Evolutionary conservation across 2,888 invertebrate genomes (phyloP).

Genomic region (Tridacna gigas): DNA sequence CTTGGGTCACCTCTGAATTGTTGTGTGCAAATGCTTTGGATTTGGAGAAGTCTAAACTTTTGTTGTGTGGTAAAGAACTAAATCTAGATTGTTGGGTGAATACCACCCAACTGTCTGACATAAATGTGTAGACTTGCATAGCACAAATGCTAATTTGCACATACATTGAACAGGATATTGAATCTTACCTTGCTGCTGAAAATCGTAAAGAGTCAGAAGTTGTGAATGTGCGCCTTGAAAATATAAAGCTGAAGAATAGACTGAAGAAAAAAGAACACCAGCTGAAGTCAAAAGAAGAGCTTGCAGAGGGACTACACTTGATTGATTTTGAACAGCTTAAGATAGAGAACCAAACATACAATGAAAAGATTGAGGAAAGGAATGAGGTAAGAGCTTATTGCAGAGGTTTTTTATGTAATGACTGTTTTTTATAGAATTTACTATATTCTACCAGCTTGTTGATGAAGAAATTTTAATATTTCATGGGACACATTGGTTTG

Average conservation of each 20-base stretch:
- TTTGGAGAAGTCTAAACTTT: no score
- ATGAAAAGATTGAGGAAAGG: conserved; percentile 87
- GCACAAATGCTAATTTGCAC: no score
- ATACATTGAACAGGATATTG: conserved; percentile 79
- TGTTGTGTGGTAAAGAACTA: no score
- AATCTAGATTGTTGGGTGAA: no score
- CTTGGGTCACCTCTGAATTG: not conserved
- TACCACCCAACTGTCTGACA: not conserved
- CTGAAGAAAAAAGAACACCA: conserved; percentile 84
- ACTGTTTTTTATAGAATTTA: no score
- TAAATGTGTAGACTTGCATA: no score
- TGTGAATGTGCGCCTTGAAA: conserved; percentile 82
- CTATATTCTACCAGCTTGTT: no score
- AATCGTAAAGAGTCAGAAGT: conserved; percentile 83
- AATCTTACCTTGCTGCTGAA: conserved; percentile 78
- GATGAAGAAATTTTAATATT: no score
- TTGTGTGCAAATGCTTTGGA: not conserved
- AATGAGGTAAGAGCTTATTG: conserved; percentile 84
- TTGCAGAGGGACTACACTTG: conserved; percentile 86
- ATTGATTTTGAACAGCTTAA: conserved; percentile 87
- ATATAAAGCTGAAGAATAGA: conserved; percentile 85
- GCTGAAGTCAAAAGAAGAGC: conserved; percentile 85
- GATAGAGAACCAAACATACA: conserved; percentile 87
- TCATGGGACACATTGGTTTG: no score
- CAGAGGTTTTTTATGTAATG: no score